phyloP scores from a whole-genome alignment of 1,140 invertebrate genomes.

The Rhyacophila brunnea region DNA sequence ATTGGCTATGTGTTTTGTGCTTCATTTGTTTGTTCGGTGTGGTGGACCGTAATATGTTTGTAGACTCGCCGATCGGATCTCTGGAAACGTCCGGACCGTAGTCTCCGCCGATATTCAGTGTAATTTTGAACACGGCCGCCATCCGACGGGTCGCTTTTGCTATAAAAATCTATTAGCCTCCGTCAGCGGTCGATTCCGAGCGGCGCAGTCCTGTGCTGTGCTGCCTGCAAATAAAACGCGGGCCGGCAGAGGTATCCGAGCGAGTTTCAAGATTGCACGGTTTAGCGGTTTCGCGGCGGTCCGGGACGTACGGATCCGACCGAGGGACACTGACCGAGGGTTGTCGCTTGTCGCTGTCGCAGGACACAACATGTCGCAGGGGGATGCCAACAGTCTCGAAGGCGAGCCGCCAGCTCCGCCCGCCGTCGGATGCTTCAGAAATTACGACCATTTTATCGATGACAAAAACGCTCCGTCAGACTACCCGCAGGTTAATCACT shows the following conservation, averaged over 20 bases:
- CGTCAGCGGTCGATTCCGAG: background rate
- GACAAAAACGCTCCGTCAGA: constrained; percentile 63
- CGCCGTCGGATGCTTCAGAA: constrained; percentile 78
- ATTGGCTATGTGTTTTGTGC: constrained; percentile 35
- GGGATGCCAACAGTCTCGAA: constrained; percentile 81
- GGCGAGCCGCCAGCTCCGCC: constrained; percentile 70
- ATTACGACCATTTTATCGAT: constrained; percentile 75
- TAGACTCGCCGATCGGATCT: constrained; percentile 26
- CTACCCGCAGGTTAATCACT: constrained; percentile 57
- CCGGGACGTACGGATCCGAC: constrained; percentile 38
- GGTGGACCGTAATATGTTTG: constrained; percentile 33
- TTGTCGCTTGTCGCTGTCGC: constrained; percentile 43
- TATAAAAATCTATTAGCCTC: too few species aligned
- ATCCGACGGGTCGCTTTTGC: too few species aligned
- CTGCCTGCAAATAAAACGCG: too few species aligned
- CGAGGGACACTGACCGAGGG: constrained; percentile 48
- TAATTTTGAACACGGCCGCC: constrained; percentile 31
- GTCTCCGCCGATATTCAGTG: constrained; percentile 33
- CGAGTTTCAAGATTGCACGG: constrained; percentile 35
- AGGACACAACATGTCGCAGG: constrained; percentile 90
- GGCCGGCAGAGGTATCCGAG: constrained; percentile 1
- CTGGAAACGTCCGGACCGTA: constrained; percentile 28
- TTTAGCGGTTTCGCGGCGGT: constrained; percentile 24
- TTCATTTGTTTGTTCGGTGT: constrained; percentile 32
- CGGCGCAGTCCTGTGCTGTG: too few species aligned